Percentiles rank a stretch among this genome's conserved stretches.
These are phyloP conservation scores for Phyllopteryx taeniolatus DNA, from an alignment of 2,113 vertebrate species.

Conservation along the genomic window DNA sequence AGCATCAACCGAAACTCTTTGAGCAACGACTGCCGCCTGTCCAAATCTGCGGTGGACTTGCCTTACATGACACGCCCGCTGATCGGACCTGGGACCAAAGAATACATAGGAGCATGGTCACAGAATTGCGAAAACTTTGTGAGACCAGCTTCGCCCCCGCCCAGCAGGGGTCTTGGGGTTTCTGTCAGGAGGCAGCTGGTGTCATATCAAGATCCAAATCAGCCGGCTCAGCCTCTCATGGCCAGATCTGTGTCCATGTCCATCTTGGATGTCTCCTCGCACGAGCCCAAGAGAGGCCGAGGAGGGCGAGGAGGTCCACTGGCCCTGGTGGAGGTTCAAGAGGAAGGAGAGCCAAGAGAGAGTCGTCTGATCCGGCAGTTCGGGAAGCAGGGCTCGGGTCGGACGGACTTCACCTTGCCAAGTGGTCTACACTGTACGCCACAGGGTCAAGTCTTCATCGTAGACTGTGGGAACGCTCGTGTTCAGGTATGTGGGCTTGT, in stretches of 20 bases:
- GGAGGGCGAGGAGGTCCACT: conserved; percentile 43
- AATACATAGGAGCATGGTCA: conserved; percentile 38
- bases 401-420: conserved; percentile 75
- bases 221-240: conserved; percentile 25
- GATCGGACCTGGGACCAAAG: conserved; percentile 33
- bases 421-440: conserved; percentile 71
- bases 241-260: conserved; percentile 65
- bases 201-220: conserved; percentile 5
- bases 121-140: conserved; percentile 26
- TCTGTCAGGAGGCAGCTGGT: conserved; percentile 25
- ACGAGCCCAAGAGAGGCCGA: conserved; percentile 43
- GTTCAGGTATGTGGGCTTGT: conserved; percentile 57
- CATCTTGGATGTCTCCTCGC: conserved; percentile 53
- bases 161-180: conserved; percentile 6
- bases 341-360: conserved; percentile 46
- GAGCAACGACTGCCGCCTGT: conserved; percentile 52
- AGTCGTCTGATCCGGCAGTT: conserved; percentile 66
- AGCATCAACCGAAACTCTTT: conserved; percentile 45
- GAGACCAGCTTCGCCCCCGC: conserved; percentile 27
- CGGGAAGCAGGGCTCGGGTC: conserved; percentile 77
- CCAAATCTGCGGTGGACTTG: conserved; percentile 71
- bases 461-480: conserved; percentile 79
- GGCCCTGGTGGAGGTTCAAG: conserved; percentile 43
- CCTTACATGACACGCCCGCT: conserved; percentile 54
- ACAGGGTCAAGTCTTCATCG: conserved; percentile 74